Base-by-base conservation (phyloP, 2,113 vertebrate genomes). In the Thamnophis sirtalis region DNA sequence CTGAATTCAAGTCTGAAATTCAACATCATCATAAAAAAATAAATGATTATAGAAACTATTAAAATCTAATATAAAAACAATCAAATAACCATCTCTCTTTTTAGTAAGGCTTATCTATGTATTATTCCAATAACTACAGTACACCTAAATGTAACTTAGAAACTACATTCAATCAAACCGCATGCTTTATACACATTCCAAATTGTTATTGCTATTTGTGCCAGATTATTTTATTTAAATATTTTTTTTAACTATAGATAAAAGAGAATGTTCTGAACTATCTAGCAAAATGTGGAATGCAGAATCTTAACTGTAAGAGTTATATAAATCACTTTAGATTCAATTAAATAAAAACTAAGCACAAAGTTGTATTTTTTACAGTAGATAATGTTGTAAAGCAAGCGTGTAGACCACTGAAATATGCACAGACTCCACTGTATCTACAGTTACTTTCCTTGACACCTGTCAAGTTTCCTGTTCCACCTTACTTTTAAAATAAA, bases 211-310 rank as follows among this genome's bases (percentile, higher is more conserved):
- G 38, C 88, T 38, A 1, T 85, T 94, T 51, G 91, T 63, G 54
- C 53, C 91, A 38, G 21, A 87, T 87, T 84, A 85, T 84, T 93
- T 92, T 60, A 84, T 93, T 90, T 91, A 63, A 48, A 53, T 8
- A 91, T 8, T 48, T 4, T 60, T 90, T 60, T 90, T 89, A 91
- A 51, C 22, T 28, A 48, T 28, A 38, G 49, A 89, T 89, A 54
- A 90, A 84, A 84, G 13, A 4, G 13, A 55, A 84, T 54, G 53
- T 53, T 87, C n/a, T 53, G 51, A 88, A 88, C 33, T 21, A 48
- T 26, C 10, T 84, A 19, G 3, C 63, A 93, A 58, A 0, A 84
- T 94, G 28, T 92, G 92, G 58, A 26, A 84, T 89, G 55, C 10
- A 51, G 43, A 89, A 58, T 56, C 38, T 17, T 84, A 84, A 90